Percentiles rank a stretch among this genome's conserved stretches.
Evolutionary conservation across 2,113 vertebrate species (phyloP).

Genomic region (Hassar affinis): DNA sequence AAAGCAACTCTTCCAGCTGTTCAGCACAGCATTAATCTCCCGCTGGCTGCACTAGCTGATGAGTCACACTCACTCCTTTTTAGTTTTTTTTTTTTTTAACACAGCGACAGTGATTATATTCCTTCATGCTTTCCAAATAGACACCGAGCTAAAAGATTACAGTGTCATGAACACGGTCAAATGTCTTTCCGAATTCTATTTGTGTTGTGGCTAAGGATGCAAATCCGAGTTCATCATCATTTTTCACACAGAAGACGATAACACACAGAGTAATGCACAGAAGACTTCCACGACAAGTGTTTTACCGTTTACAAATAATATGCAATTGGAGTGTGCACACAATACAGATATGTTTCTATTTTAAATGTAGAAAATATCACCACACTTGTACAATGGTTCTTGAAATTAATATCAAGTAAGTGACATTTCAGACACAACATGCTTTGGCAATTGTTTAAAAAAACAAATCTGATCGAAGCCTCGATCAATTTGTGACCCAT

Average conservation of each 20-base stretch:
- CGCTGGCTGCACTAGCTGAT: conserved; percentile 23
- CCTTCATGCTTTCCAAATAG: background rate
- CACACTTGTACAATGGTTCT: background rate
- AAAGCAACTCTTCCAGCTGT: conserved; percentile 37
- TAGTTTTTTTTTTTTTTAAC: background rate
- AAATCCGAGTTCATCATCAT: background rate
- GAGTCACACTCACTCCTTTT: background rate
- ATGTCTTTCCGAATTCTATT: too few relatives aligned
- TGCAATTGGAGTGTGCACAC: too few relatives aligned
- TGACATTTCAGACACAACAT: background rate
- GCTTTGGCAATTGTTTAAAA: background rate
- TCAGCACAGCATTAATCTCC: conserved; percentile 19
- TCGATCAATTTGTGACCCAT: too few relatives aligned
- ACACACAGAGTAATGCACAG: background rate
- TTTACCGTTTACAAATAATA: background rate
- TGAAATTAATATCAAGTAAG: background rate
- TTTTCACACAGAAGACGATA: background rate
- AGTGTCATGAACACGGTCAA: background rate
- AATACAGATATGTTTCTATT: background rate
- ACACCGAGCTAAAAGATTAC: conserved; percentile 9
- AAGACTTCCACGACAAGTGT: background rate
- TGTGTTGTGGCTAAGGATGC: background rate
- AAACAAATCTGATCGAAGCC: background rate
- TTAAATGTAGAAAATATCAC: background rate
- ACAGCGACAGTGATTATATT: background rate